Evolutionary conservation across 2,113 vertebrate species (phyloP), one percentile per base, ranked within the genome.

Genomic region (Coturnix japonica): DNA sequence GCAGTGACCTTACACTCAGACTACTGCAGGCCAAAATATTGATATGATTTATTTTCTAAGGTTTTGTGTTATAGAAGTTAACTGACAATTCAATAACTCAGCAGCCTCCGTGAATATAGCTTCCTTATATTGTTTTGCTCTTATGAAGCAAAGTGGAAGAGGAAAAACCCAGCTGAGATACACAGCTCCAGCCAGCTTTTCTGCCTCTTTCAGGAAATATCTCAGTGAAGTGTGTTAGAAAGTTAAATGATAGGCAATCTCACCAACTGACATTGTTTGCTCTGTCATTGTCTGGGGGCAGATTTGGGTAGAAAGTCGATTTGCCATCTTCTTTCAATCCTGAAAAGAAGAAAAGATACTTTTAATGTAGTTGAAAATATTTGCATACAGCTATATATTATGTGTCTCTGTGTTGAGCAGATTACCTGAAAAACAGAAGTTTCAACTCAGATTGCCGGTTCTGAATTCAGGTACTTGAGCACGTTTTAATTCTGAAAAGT

Each of bases 41-140:
- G 78, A 81, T 75, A 91, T 22, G 17, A 63, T 94, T 88, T 89
- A 72, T 90, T 91, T 87, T 89, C 71, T 76, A 85, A 85, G 85
- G 63, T 85, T 72, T 53, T 19, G 12, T 64, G 44, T 81, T 90
- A 81, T 6, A 78, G 79, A 91, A 61, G 72, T 85, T 92, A 91
- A 92, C 47, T 61, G 44, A 64, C 67, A 90, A 71, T 83, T 83
- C 76, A 93, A 43, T 90, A 96, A 94, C 69, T 70, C 82, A 79
- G 71, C 39, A 85, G 46, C 18, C 44, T 93, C 47, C 67, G 81
- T 73, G 66, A 79, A 66, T 73, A 67, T 9, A 71, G 22, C 8
- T 79, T 49, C 46, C 76, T 73, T 80, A 59, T 59, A 20, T 57
- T 87, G 57, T 72, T 60, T 63, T 69, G 37, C 23, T 91, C 33